These are phyloP conservation scores for Cantharis flavilabris DNA, from an alignment of 2,888 invertebrate species.

Conservation along the genomic window DNA sequence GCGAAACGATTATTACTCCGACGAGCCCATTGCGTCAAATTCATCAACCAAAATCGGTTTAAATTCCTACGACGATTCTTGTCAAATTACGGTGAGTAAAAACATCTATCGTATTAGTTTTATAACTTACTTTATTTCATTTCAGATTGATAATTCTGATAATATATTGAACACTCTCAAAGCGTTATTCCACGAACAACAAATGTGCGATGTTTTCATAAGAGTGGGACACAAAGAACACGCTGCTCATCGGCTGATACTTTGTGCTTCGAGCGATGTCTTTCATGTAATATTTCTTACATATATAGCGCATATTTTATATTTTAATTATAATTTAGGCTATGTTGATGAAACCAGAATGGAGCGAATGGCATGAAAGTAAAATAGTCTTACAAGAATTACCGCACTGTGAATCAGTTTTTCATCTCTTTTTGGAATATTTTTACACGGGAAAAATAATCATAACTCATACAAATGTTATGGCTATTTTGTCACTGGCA, in stretches of 20 bases:
- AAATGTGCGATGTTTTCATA: constrained; percentile 88
- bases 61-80: constrained; percentile 25
- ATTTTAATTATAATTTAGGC: constrained; percentile 61
- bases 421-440: constrained; percentile 84
- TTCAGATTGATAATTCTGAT: constrained; percentile 82
- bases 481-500: constrained; percentile 86
- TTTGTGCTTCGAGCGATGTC: constrained; percentile 93
- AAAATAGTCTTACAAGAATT: constrained; percentile 85
- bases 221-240: constrained; percentile 82
- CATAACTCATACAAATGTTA: constrained; percentile 81
- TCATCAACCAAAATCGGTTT: constrained; percentile 8
- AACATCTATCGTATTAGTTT: neutral
- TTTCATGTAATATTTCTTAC: constrained; percentile 72
- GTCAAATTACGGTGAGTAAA: constrained; percentile 32
- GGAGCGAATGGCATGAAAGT: constrained; percentile 88
- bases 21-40: constrained; percentile 11
- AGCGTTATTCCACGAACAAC: constrained; percentile 78
- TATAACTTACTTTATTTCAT: constrained; percentile 14
- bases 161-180: constrained; percentile 82
- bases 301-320: neutral
- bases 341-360: constrained; percentile 94
- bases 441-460: constrained; percentile 89
- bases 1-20: constrained; percentile 10
- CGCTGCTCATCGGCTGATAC: constrained; percentile 87
- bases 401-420: constrained; percentile 80